Conservation (phyloP, 2,797 vertebrate genomes). For the Pantherophis alleghaniensis region DNA sequence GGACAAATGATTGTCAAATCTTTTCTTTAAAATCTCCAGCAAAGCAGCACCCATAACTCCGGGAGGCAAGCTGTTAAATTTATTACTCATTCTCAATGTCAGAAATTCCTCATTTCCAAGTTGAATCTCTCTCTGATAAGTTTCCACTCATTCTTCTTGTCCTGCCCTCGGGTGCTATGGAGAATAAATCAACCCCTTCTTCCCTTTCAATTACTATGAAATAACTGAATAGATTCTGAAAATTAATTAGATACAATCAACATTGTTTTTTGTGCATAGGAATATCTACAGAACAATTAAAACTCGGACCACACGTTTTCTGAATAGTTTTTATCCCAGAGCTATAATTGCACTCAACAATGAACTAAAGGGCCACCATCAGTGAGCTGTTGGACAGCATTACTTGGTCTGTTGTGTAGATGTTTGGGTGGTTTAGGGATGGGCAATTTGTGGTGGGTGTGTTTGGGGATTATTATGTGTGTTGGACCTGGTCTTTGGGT, state of each 20-base stretch:
- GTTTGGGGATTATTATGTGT: too few relatives aligned
- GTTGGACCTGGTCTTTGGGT: too few relatives aligned
- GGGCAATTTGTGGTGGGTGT: too few relatives aligned
- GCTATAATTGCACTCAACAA: too few relatives aligned
- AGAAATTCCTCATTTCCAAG: too few relatives aligned
- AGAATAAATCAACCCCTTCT: neutral
- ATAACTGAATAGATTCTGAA: neutral
- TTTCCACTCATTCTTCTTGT: neutral
- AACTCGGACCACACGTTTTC: too few relatives aligned
- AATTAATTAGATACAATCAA: neutral
- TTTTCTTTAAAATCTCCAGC: neutral
- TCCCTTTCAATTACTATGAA: neutral
- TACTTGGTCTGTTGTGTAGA: too few relatives aligned
- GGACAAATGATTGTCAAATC: neutral
- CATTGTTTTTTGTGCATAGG: neutral
- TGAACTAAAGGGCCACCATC: too few relatives aligned
- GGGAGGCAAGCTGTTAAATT: neutral
- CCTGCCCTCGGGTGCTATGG: neutral
- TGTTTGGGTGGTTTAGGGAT: too few relatives aligned
- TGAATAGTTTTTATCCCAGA: too few relatives aligned
- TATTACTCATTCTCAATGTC: neutral
- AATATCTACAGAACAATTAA: neutral
- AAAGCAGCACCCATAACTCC: neutral
- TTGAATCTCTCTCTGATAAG: neutral
- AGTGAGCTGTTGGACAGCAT: too few relatives aligned